Evolutionary conservation across 2,888 invertebrate genomes (phyloP), one percentile per base, ranked within the genome.

Genomic region (Branchellion lobata): DNA sequence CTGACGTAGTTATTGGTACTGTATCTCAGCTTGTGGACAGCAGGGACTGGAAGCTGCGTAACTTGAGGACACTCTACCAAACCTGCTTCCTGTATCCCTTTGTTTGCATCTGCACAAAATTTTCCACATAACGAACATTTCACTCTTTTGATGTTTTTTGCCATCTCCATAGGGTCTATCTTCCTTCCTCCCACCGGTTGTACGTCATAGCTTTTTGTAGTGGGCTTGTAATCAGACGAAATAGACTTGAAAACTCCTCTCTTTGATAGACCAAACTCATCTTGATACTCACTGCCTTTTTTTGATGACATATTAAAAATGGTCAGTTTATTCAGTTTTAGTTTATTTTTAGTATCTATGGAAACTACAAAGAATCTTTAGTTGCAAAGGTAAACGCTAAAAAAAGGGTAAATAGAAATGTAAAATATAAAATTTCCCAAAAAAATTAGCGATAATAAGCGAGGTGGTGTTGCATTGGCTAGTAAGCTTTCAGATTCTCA

Each of bases 21-120:
- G 47, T 79, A 79, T 31, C 79, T 61, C 40, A 79, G 47, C 51
- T 79, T 79, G 33, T 79, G 79, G 27, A 79, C 68, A 36, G n/a
- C 57, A 0, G 79, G 79, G 18, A 75, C 61, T 0, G 74, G 34
- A 14, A 79, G 65, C 0, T 51, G 40, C 21, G 74, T 61, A 40
- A 27, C 24, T 1, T 72, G 34, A 27, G 61, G 14, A 5, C 53
- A 47, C 47, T 1, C 51, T 3, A 1, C 61, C n/a, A 31, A 57
- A 31, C 29, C 31, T 34, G 3, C 21, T 34, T 69, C 21, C 29
- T 11, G 8, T 31, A 34, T n/a, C 3, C 29, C 34, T 69, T 69
- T 69, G 34, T 69, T 69, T 3, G 34, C 33, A 14, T 69, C 33
- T 5, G 69, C 69, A n/a, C 69, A 69, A 29, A 31, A 31, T 18